Base-by-base conservation (phyloP, 2,113 vertebrate genomes). In the Chloropsis hardwickii region DNA sequence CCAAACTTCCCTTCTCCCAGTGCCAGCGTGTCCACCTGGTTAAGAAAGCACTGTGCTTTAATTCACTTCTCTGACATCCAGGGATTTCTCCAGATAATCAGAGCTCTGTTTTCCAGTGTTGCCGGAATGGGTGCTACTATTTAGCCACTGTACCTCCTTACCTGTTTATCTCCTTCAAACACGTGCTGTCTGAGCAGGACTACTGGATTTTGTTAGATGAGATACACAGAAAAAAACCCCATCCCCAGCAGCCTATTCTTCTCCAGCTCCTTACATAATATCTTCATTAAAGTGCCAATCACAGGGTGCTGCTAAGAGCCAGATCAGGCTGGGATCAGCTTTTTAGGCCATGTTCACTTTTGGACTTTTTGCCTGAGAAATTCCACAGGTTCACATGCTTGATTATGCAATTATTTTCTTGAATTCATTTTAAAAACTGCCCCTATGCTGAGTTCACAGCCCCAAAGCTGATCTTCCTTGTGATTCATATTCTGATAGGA, bases 351-450 rank as follows among this genome's bases (percentile, higher is more conserved):
- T 58, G 51, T 31, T 91, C 71, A 83, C 76, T 93, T 91, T 48
- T 48, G 72, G 79, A 91, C 88, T 93, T 96, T 65, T 96, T 95
- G 79, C 82, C 67, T 86, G 56, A 90, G 67, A 94, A 95, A 96
- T 94, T 90, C 93, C 92, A 86, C 76, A 78, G 69, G 66, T 95
- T 96, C 90, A 95, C 74, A 88, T 92, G 92, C 85, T 60, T 94
- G 71, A 94, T 86, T 95, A 88, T 86, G 82, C 85, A 95, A 90
- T 95, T 94, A 90, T 83, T 86, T 83, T 86, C 31, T 80, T 86
- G n/a, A 92, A 77, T 60, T 93, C 0, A 19, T 74, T 51, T 62
- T 5, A 33, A 69, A 90, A 81, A 11, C 11, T 69, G 21, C 4
- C 5, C 29, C 15, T 37, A 2, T 29, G 33, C 27, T 71, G 61